Evolutionary conservation across 2,797 vertebrate species (phyloP).

Genomic region (Borostomias antarcticus): DNA sequence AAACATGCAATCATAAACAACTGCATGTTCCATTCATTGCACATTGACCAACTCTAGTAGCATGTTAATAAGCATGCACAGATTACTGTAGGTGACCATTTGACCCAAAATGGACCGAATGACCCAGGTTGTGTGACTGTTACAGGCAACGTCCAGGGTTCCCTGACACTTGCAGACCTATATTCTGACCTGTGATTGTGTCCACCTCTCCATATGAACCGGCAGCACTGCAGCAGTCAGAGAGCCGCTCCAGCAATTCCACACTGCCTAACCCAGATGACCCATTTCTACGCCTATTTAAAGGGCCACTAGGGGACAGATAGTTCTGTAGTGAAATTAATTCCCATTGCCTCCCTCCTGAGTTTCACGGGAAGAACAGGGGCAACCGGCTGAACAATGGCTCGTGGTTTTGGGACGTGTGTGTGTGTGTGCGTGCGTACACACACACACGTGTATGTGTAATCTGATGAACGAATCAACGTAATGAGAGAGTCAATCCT

Average conservation of each 20-base stretch:
- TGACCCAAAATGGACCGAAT: too few relatives aligned
- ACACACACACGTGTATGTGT: slow-evolving; percentile 1
- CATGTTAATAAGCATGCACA: too few relatives aligned
- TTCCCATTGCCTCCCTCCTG: slow-evolving; percentile 43
- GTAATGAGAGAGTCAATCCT: too few relatives aligned
- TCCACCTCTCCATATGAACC: not conserved
- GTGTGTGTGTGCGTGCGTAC: too few relatives aligned
- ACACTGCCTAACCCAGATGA: slow-evolving; percentile 52
- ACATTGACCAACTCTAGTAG: too few relatives aligned
- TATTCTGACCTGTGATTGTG: not conserved
- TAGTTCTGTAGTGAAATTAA: slow-evolving; percentile 42
- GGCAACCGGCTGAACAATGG: slow-evolving; percentile 42
- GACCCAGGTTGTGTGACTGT: too few relatives aligned
- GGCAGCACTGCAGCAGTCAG: not conserved
- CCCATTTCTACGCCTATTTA: slow-evolving; percentile 73
- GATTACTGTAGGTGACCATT: too few relatives aligned
- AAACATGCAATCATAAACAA: too few relatives aligned
- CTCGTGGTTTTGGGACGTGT: not conserved
- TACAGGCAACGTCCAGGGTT: too few relatives aligned
- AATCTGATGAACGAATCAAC: not conserved
- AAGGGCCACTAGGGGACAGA: slow-evolving; percentile 56
- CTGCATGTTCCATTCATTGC: too few relatives aligned
- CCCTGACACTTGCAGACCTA: too few relatives aligned
- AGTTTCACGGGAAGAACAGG: slow-evolving; percentile 27
- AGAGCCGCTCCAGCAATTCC: not conserved